Evolutionary conservation across 2,888 invertebrate species (phyloP).

Genomic region (Artemia sinica): DNA sequence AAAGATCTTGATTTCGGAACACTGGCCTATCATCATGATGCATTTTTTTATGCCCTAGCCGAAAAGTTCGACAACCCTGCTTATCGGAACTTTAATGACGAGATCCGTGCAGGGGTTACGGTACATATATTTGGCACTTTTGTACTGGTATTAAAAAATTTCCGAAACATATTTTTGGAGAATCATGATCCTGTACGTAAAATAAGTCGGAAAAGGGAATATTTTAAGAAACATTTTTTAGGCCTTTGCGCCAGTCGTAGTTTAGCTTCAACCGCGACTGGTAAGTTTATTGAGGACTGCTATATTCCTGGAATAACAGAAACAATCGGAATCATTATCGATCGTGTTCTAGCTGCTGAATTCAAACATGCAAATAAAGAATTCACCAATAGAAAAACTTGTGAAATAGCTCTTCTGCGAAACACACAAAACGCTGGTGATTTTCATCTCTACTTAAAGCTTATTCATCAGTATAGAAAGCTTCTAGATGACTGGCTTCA

Average conservation of each 20-base stretch:
- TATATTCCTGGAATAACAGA: not conserved
- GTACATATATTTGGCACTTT: too few relatives aligned
- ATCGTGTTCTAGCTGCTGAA: not conserved
- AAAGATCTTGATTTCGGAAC: too few relatives aligned
- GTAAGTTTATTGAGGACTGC: not conserved
- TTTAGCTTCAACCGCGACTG: not conserved
- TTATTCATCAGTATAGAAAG: not conserved
- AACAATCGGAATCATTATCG: not conserved
- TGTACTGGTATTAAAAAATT: not conserved
- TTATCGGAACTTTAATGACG: too few relatives aligned
- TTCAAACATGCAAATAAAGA: not conserved
- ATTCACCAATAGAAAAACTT: not conserved
- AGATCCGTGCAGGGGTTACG: too few relatives aligned
- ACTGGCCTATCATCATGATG: too few relatives aligned
- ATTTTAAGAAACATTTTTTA: not conserved
- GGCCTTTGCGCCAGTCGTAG: slow-evolving; percentile 9
- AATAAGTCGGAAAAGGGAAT: not conserved
- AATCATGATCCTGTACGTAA: not conserved
- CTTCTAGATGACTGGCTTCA: not conserved
- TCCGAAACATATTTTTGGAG: not conserved
- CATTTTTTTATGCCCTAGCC: too few relatives aligned
- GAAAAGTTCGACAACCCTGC: too few relatives aligned
- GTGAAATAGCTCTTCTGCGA: slow-evolving; percentile 1
- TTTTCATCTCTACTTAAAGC: not conserved
- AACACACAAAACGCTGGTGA: not conserved